Conservation (phyloP, 2,888 invertebrate species). For the Pocota personata region DNA sequence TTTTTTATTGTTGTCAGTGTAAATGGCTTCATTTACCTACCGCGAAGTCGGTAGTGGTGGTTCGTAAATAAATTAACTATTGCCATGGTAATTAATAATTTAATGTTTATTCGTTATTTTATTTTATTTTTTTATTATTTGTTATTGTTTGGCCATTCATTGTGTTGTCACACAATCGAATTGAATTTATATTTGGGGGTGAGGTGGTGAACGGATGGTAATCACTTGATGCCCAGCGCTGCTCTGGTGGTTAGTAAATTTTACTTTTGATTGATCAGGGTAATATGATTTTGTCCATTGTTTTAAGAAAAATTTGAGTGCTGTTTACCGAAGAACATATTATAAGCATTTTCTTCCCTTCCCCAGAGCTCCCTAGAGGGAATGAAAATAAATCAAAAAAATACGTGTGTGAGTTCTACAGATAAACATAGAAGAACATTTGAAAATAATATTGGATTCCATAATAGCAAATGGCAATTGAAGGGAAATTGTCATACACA, state of each 20-base stretch:
- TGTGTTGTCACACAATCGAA: slow-evolving; percentile 25
- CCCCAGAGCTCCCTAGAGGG: no score
- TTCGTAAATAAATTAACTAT: slow-evolving; percentile 30
- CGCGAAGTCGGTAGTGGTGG: not conserved
- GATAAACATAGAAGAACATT: no score
- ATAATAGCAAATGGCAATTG: no score
- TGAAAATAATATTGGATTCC: no score
- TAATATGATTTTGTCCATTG: not conserved
- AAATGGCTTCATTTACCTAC: slow-evolving; percentile 43
- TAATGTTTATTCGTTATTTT: slow-evolving; percentile 23
- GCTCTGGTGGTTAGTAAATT: not conserved
- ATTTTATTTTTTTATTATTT: slow-evolving; percentile 12
- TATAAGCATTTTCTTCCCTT: no score
- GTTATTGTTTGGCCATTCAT: slow-evolving; percentile 15
- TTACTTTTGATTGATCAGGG: not conserved
- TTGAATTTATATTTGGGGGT: not conserved
- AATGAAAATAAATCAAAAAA: no score
- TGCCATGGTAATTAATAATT: slow-evolving; percentile 29
- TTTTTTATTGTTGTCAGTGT: slow-evolving; percentile 40
- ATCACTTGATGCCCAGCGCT: not conserved
- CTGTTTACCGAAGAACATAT: not conserved
- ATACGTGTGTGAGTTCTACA: no score
- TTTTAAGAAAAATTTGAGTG: not conserved
- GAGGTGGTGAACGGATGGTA: not conserved
- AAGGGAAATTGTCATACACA: no score